phyloP scores from a whole-genome alignment of 2,888 invertebrate genomes.

The Platerodrilus igneus region DNA sequence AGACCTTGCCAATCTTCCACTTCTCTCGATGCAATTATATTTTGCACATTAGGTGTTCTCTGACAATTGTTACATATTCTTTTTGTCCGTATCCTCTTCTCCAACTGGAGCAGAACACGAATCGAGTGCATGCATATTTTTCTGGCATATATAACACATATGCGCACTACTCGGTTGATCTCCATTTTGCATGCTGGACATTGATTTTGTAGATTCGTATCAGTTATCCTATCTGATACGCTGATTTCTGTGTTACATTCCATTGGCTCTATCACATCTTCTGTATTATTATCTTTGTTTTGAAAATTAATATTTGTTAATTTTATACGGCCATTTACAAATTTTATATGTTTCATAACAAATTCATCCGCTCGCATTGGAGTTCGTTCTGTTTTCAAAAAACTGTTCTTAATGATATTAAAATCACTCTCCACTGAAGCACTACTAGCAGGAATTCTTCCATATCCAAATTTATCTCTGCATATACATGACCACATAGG shows the following conservation, averaged over 20 bases:
- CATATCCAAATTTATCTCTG: slow-evolving; percentile 7
- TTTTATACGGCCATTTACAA: slow-evolving; percentile 8
- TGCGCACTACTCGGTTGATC: slow-evolving; percentile 2
- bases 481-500: slow-evolving; percentile 7
- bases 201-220: neutral
- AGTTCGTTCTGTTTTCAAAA: slow-evolving; percentile 4
- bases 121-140: slow-evolving; percentile 6
- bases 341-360: slow-evolving; percentile 6
- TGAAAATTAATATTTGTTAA: slow-evolving; percentile 1
- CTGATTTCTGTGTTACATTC: too few relatives aligned
- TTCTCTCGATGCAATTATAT: slow-evolving; percentile 1
- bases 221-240: too few relatives aligned
- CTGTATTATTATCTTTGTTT: too few relatives aligned
- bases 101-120: slow-evolving; percentile 4
- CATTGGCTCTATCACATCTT: too few relatives aligned
- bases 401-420: slow-evolving; percentile 7
- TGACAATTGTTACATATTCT: slow-evolving; percentile 6
- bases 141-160: slow-evolving; percentile 11
- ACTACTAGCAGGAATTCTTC: slow-evolving; percentile 12
- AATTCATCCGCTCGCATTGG: slow-evolving; percentile 2
- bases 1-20: slow-evolving; percentile 6
- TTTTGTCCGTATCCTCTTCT: slow-evolving; percentile 10
- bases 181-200: slow-evolving; percentile 12
- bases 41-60: neutral
- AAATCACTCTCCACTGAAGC: slow-evolving; percentile 11